phyloP scores from a whole-genome alignment of 2,113 vertebrate genomes.

The Pangasianodon hypophthalmus region DNA sequence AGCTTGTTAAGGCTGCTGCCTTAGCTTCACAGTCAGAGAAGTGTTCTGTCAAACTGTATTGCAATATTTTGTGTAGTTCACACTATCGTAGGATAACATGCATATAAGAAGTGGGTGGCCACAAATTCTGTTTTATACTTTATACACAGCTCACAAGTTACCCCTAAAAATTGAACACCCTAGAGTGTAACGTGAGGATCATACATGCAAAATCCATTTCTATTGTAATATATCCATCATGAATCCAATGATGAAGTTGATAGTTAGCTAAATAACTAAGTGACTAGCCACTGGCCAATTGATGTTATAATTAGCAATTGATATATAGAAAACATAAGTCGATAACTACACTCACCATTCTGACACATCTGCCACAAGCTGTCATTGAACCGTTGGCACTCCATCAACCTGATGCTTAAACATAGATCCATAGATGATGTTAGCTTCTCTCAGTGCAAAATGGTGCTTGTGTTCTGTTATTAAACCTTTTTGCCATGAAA shows the following conservation, averaged over 20 bases:
- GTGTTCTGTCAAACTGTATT: background rate
- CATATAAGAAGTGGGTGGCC: background rate
- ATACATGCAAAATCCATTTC: background rate
- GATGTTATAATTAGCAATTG: background rate
- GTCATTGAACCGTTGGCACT: background rate
- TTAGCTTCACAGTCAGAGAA: background rate
- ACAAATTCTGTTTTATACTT: background rate
- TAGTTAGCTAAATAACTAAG: background rate
- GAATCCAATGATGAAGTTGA: background rate
- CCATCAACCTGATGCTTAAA: background rate
- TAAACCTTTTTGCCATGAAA: background rate
- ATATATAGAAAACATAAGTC: background rate
- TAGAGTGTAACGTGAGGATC: background rate
- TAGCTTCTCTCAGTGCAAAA: background rate
- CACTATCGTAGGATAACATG: too few species aligned
- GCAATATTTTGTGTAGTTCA: background rate
- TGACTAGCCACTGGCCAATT: background rate
- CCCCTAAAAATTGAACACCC: background rate
- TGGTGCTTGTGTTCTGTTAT: background rate
- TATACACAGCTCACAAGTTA: background rate
- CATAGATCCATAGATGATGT: background rate
- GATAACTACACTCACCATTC: background rate
- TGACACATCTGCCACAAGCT: background rate
- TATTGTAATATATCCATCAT: too few species aligned
- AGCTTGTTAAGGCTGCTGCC: too few species aligned